phyloP scores from a whole-genome alignment of 2,888 invertebrate species.

The Pseudococcus longispinus region DNA sequence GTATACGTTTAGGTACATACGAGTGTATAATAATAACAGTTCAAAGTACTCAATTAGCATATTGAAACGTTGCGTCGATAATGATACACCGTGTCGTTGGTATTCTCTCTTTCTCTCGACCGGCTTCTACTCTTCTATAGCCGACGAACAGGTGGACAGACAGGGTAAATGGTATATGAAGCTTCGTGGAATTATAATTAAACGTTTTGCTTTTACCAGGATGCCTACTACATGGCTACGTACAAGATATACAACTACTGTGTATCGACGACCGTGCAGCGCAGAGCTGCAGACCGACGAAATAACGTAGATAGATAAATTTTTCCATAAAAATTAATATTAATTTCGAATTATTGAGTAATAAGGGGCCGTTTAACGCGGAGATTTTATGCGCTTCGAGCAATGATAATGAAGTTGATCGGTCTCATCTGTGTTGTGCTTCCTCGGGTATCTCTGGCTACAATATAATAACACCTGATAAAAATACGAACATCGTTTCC shows the following conservation, averaged over 20 bases:
- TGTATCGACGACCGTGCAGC: neutral
- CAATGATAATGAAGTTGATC: conserved; percentile 18
- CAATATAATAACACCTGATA: conserved; percentile 32
- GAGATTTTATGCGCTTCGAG: neutral
- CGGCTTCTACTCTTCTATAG: neutral
- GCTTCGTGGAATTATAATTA: conserved; percentile 11
- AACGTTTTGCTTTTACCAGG: neutral
- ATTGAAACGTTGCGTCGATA: conserved; percentile 31
- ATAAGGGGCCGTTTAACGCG: conserved; percentile 24
- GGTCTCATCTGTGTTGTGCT: neutral
- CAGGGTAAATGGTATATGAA: neutral
- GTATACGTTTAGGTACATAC: neutral
- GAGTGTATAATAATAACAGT: conserved; percentile 16
- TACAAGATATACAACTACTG: neutral
- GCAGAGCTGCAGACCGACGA: neutral
- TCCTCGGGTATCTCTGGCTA: neutral
- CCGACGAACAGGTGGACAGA: conserved; percentile 26
- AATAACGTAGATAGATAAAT: neutral
- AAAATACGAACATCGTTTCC: conserved; percentile 3
- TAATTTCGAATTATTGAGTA: conserved; percentile 29
- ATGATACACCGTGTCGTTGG: conserved; percentile 18
- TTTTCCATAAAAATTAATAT: conserved; percentile 8
- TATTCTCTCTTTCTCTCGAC: neutral
- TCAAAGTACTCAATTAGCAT: conserved; percentile 30
- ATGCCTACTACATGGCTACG: neutral